A percentile compares a stretch with the other conserved stretches of the same genome.
phyloP scores from a whole-genome alignment of 1,140 invertebrate genomes.

The Tigriopus japonicus region DNA sequence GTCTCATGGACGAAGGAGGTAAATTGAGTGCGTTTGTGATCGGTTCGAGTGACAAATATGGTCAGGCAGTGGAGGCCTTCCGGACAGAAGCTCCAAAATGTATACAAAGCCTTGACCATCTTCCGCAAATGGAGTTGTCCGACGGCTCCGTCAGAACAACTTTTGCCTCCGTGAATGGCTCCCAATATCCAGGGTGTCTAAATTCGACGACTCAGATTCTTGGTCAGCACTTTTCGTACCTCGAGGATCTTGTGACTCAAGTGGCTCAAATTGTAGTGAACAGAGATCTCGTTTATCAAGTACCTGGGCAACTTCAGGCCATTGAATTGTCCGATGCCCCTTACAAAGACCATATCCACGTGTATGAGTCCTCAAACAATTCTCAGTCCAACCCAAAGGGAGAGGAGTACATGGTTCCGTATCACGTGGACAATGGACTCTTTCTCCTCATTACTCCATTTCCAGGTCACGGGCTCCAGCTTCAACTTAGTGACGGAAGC shows the following conservation, averaged over 20 bases:
- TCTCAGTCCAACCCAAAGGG: background rate
- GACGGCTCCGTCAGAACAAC: background rate
- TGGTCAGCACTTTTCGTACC: background rate
- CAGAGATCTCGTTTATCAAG: background rate
- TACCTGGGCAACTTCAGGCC: background rate
- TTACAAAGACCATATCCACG: background rate
- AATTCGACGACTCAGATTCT: background rate
- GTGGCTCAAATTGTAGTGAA: background rate
- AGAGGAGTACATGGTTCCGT: slow-evolving; percentile 1
- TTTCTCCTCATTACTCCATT: slow-evolving; percentile 10
- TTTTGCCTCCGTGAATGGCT: background rate
- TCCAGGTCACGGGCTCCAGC: background rate
- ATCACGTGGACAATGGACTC: slow-evolving; percentile 10
- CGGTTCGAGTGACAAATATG: background rate
- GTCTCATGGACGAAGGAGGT: background rate
- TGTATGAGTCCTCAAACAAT: background rate
- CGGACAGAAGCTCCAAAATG: slow-evolving; percentile 36
- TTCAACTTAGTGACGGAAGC: background rate
- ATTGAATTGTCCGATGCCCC: background rate
- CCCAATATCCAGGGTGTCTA: background rate
- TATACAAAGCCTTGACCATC: background rate
- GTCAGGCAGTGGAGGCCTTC: slow-evolving; percentile 30
- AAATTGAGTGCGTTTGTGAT: background rate
- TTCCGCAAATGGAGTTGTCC: background rate
- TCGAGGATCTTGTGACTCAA: background rate